Percentiles rank a stretch among this genome's conserved stretches.
phyloP scores from a whole-genome alignment of 2,797 vertebrate species.

The Rachycentron canadum region DNA sequence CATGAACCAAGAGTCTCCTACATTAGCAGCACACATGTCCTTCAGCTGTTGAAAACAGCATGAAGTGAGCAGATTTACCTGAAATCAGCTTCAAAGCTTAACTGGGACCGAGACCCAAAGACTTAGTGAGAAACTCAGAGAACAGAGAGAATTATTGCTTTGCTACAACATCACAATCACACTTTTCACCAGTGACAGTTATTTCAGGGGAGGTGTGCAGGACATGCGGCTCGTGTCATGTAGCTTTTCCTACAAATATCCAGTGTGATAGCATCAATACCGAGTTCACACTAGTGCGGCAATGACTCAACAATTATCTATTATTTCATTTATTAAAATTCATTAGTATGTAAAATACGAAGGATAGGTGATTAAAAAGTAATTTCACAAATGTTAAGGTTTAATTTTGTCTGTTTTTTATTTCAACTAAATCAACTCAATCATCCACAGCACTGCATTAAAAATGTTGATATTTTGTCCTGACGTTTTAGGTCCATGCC shows the following conservation, averaged over 20 bases:
- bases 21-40: constrained; percentile 17
- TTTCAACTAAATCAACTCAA: no score
- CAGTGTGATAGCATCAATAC: background rate
- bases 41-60: constrained; percentile 5
- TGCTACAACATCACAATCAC: background rate
- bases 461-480: no score
- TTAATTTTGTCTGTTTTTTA: background rate
- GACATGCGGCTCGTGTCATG: background rate
- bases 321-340: background rate
- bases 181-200: background rate
- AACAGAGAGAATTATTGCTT: background rate
- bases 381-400: background rate
- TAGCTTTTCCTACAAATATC: background rate
- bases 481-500: background rate
- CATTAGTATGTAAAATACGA: background rate
- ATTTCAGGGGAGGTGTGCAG: background rate
- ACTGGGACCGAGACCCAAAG: background rate
- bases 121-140: background rate
- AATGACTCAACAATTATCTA: background rate
- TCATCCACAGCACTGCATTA: no score
- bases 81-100: constrained; percentile 3
- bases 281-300: background rate
- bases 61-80: background rate
- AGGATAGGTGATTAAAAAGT: no score
- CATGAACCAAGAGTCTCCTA: constrained; percentile 12